Evolutionary conservation across 2,797 vertebrate genomes (phyloP), one percentile per base, ranked within the genome.

Genomic region (Cossypha niveicapilla): DNA sequence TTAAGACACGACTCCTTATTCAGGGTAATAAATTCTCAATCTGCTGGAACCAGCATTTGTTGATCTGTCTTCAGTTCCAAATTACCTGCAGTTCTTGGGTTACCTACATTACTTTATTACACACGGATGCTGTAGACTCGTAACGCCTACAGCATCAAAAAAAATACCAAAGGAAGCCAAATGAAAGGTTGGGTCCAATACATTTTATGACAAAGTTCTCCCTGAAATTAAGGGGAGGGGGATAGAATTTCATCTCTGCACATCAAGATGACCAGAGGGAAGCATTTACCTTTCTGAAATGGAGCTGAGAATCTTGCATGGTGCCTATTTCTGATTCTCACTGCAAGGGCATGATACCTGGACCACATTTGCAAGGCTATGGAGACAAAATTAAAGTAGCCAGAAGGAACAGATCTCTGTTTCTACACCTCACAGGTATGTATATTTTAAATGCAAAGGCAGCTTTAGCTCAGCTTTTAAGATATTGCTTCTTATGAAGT

Each of bases 201-300:
- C 41, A 76, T 62, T 92, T 90, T 60, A 48, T 30, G 28, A 57
- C 51, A 82, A 86, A 92, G 27, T 58, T 50, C 80, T 56, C 48
- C 18, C 56, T 67, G 65, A 90, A 94, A 88, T 82, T 30, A 84
- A 76, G 60, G 11, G 13, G 22, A 34, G 25, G 39, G 60, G 13
- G 16, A 32, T 68, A 27, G 51, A 90, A 63, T 92, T 85, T 71
- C 58, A 79, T 48, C 79, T 12, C 5, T 22, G 71, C 3, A 9
- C 32, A 50, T 67, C 53, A 48, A 47, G 90, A 90, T 67, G 71
- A 93, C 87, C 7, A 1, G 86, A 92, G 86, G 73, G 74, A 93
- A 91, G 32, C 12, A 2, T 81, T 90, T 92, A 93, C 93, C 94
- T 94, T 94, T 94, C 34, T 1, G 7, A 87, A 90, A 88, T 19